Percentiles rank a stretch among this genome's conserved stretches.
These are phyloP conservation scores for Epinephelus awoara DNA, from an alignment of 2,797 vertebrate species.

Conservation along the genomic window DNA sequence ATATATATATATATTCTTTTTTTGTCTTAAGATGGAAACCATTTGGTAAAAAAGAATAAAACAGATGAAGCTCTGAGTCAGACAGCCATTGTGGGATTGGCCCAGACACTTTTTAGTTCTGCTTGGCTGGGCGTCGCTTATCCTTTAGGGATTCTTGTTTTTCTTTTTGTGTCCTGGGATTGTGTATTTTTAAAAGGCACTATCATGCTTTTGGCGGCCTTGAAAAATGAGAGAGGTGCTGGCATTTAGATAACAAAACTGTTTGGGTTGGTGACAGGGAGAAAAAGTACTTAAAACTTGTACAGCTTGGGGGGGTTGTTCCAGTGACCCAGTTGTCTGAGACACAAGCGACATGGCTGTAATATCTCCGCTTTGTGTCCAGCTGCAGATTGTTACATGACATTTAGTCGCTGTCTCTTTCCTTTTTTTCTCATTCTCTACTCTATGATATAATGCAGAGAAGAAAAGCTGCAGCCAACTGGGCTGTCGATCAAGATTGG, in stretches of 20 bases:
- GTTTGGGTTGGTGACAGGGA: slow-evolving; percentile 30
- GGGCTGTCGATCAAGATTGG: too few species aligned
- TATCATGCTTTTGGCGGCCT: slow-evolving; percentile 34
- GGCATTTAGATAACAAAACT: slow-evolving; percentile 47
- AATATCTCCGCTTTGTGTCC: too few species aligned
- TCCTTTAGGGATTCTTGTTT: slow-evolving; percentile 48
- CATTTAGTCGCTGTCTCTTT: too few species aligned
- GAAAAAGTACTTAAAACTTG: slow-evolving; percentile 16
- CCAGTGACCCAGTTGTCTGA: slow-evolving; percentile 42
- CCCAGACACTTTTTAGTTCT: slow-evolving; percentile 53
- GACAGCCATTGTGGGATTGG: slow-evolving; percentile 17
- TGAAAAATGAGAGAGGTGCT: slow-evolving; percentile 17
- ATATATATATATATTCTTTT: not conserved
- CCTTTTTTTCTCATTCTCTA: too few species aligned
- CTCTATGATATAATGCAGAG: too few species aligned
- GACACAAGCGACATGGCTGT: slow-evolving; percentile 11
- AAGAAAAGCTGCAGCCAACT: too few species aligned
- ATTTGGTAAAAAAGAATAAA: not conserved
- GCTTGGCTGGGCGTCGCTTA: slow-evolving; percentile 37
- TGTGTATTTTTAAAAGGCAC: slow-evolving; percentile 35
- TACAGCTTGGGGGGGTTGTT: not conserved
- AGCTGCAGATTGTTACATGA: too few species aligned
- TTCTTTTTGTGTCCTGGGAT: slow-evolving; percentile 32
- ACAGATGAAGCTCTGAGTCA: slow-evolving; percentile 32
- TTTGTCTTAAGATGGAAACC: not conserved